Evolutionary conservation across 2,888 invertebrate species (phyloP).

Genomic region (Baccha elongata): DNA sequence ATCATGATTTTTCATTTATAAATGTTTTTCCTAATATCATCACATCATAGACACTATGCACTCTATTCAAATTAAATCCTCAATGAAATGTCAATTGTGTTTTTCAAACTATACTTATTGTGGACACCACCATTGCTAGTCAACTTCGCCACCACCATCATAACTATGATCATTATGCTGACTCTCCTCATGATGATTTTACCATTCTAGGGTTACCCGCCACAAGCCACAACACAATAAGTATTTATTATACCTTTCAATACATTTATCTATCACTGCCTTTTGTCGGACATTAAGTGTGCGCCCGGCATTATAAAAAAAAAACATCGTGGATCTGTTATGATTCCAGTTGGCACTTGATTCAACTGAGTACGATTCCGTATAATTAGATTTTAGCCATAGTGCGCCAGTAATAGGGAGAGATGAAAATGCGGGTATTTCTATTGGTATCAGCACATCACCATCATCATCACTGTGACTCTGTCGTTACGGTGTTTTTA

Average conservation of each 20-base stretch:
- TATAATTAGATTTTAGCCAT: conserved; percentile 56
- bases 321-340: conserved; percentile 38
- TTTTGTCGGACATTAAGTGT: conserved; percentile 45
- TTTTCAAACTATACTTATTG: conserved; percentile 64
- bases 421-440: conserved; percentile 49
- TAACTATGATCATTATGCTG: not conserved
- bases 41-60: conserved; percentile 18
- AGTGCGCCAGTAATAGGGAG: not conserved
- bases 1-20: too few species aligned
- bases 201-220: conserved; percentile 35
- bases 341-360: conserved; percentile 62
- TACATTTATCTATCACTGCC: conserved; percentile 14
- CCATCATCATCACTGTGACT: conserved; percentile 24
- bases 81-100: conserved; percentile 51
- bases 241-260: not conserved
- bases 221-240: too few species aligned
- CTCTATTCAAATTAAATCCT: conserved; percentile 37
- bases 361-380: conserved; percentile 49
- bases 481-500: conserved; percentile 27
- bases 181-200: conserved; percentile 48
- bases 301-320: conserved; percentile 2
- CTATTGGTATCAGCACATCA: conserved; percentile 9
- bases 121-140: conserved; percentile 23
- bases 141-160: not conserved
- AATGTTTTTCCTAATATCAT: too few species aligned